Base-by-base conservation (phyloP, 2,888 invertebrate genomes). In the Drosophila sordidula region DNA sequence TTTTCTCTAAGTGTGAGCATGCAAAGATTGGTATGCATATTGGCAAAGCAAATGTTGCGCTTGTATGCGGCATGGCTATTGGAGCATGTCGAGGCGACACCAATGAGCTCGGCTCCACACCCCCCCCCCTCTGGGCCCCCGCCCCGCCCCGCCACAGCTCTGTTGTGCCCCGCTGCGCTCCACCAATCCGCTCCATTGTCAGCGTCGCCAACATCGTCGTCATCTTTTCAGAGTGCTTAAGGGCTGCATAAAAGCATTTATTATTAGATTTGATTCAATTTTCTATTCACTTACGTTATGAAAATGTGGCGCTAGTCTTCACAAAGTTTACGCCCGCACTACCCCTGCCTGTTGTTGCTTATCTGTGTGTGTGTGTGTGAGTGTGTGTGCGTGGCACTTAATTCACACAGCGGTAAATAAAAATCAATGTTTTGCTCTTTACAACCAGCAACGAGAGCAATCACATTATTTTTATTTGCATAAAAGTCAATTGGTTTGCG, bases 251-350 rank as follows among this genome's bases (percentile, higher is more conserved):
- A 86, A 86, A 86, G 85, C 85, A 87, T 86, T 86, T 86, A 85
- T 87, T 86, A 86, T 86, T 86, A 87, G 85, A 86, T 87, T 86
- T 86, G 84, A 86, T 86, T 86, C 85, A 86, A 86, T 86, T 86
- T 86, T 86, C 85, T 86, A 87, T 86, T 86, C 87, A 86, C 85
- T 86, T 86, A 87, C 85, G 77, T 86, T 86, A 87, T 86, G 85
- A 86, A 86, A 86, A 86, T 86, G 85, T 85, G 79, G 80, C 80
- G 70, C 69, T 66, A 59, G 55, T 54, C 55, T 50, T 38, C 22
- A 26, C 46, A 58, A 50, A 45, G 36, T 59, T 47, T 50, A 18
- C 32, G 3, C 44, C 12, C 29, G 29, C 29, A 9, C 29, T 29
- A 9, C 29, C 29, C 29, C 29, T 3, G 29, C 29, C 9, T 29